Evolutionary conservation across 2,113 vertebrate genomes (phyloP).

Genomic region (Ameiurus melas): DNA sequence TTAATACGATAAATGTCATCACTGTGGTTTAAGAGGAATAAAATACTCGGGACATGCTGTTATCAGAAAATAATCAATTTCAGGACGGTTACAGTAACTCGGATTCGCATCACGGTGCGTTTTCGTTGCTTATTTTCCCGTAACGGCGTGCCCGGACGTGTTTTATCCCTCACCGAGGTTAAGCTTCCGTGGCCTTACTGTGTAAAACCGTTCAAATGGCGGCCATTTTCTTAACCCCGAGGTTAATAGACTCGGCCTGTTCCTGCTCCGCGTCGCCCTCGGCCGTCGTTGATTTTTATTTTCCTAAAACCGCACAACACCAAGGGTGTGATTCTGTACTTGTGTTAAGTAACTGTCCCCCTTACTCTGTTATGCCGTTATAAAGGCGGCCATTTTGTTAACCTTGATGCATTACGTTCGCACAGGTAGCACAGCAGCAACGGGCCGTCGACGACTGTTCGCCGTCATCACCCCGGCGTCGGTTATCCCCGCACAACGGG

Average conservation of each 20-base stretch:
- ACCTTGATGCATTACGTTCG: not conserved
- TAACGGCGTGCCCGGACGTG: not conserved
- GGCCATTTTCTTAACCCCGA: not conserved
- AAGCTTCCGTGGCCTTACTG: not conserved
- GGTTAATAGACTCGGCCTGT: no score
- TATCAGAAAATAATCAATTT: conserved; percentile 1
- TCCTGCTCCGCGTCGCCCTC: no score
- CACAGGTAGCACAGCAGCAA: not conserved
- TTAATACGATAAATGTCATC: not conserved
- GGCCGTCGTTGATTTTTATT: no score
- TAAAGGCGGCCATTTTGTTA: not conserved
- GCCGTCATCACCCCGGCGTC: not conserved
- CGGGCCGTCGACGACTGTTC: not conserved
- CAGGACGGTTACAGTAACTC: no score
- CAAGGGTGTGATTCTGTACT: not conserved
- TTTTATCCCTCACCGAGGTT: not conserved
- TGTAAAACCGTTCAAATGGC: not conserved
- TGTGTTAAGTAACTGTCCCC: not conserved
- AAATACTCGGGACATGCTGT: not conserved
- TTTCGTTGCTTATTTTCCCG: not conserved
- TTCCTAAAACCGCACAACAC: not conserved
- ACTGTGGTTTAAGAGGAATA: not conserved
- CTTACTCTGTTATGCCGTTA: not conserved
- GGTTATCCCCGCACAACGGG: not conserved
- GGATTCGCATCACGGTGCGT: not conserved